Conservation (phyloP, 2,888 invertebrate species). For the Helicoverpa assulta region DNA sequence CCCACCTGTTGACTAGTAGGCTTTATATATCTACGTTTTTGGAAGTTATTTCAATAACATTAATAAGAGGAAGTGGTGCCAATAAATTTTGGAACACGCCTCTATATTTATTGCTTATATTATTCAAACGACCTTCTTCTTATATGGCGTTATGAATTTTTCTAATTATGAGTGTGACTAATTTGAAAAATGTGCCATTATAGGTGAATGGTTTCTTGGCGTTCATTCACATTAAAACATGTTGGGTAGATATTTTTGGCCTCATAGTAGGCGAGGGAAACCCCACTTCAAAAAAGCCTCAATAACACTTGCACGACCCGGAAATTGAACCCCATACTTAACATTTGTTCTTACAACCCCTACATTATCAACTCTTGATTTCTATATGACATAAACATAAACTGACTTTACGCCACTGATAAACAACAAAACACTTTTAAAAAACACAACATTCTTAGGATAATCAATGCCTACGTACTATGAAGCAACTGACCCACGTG, state of each 20-base stretch:
- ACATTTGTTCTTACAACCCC: too few species aligned
- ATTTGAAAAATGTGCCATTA: not conserved
- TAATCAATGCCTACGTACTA: conserved; percentile 9
- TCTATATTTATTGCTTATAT: not conserved
- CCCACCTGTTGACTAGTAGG: conserved; percentile 40
- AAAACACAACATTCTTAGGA: conserved; percentile 24
- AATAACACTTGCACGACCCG: too few species aligned
- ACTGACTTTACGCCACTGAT: not conserved
- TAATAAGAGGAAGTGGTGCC: conserved; percentile 5
- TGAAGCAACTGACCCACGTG: conserved; percentile 50
- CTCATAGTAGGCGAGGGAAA: too few species aligned
- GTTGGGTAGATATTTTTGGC: too few species aligned
- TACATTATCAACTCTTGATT: too few species aligned
- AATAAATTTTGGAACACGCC: not conserved
- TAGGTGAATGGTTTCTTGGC: not conserved
- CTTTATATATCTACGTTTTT: conserved; percentile 31
- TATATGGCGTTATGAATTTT: not conserved
- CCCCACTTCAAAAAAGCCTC: too few species aligned
- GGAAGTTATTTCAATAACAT: conserved; percentile 1
- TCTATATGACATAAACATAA: not conserved
- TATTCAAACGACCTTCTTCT: not conserved
- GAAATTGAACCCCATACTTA: too few species aligned
- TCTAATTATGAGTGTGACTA: not conserved
- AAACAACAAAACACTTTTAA: not conserved
- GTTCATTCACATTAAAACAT: not conserved